Evolutionary conservation across 2,797 vertebrate genomes (phyloP).

Genomic region (Hephaestus fuliginosus): DNA sequence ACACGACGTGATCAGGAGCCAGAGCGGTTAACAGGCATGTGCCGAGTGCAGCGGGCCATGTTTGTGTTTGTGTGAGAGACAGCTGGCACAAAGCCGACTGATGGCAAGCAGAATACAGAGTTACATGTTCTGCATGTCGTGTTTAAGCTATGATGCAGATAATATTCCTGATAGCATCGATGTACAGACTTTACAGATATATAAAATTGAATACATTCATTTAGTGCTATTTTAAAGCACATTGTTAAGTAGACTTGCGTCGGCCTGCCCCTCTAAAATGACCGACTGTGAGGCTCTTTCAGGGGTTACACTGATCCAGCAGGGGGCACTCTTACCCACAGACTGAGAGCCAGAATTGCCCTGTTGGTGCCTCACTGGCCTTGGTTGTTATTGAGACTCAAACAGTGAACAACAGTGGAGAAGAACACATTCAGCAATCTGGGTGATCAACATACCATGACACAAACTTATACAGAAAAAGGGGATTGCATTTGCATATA

Average conservation of each 20-base stretch:
- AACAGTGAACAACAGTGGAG: slow-evolving; percentile 52
- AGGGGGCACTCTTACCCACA: slow-evolving; percentile 61
- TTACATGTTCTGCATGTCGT: neutral
- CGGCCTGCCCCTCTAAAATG: neutral
- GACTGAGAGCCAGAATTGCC: slow-evolving; percentile 25
- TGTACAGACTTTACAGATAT: neutral
- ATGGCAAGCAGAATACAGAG: neutral
- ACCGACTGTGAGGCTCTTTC: slow-evolving; percentile 1
- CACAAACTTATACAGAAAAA: slow-evolving; percentile 37
- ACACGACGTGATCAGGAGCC: slow-evolving; percentile 31
- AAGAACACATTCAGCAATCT: slow-evolving; percentile 41
- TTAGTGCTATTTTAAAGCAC: neutral
- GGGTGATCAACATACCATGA: slow-evolving; percentile 37
- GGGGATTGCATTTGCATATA: slow-evolving; percentile 50
- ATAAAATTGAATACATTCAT: neutral
- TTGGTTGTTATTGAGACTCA: slow-evolving; percentile 38
- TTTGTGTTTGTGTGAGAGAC: slow-evolving; percentile 3
- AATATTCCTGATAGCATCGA: neutral
- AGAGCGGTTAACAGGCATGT: slow-evolving; percentile 14
- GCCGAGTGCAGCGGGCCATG: neutral
- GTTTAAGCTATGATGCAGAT: neutral
- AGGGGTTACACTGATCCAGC: slow-evolving; percentile 36
- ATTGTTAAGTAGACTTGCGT: neutral
- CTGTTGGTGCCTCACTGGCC: slow-evolving; percentile 41
- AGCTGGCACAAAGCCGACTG: neutral